Base-by-base conservation (phyloP, 2,888 invertebrate genomes). In the Alitta virens region DNA sequence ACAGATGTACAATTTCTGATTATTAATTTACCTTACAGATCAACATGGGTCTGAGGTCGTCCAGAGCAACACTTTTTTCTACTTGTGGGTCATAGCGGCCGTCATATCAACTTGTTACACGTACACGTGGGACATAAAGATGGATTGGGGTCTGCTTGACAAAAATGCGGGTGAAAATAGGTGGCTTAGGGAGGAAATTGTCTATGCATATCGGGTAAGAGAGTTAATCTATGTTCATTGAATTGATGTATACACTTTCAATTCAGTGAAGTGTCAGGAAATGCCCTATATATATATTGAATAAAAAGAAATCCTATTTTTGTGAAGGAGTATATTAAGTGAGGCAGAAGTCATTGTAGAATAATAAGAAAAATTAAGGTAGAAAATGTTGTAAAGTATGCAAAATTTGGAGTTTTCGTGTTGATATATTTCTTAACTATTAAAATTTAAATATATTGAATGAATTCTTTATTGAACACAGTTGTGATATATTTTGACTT, bases 111-210 rank as follows among this genome's bases (percentile, higher is more conserved):
- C 98, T 0, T 87, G 91, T 64, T 99, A 99, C 83, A 93, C 97
- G 0, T 94, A 95, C 82, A 90, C 92, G 1, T 99, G 99, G 98
- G 98, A 99, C 82, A 90, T 98, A 40, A 94, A 92, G 84, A 94
- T 99, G 92, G 99, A 99, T 85, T 99, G 99, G 99, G 97, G 97
- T 0, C 85, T 98, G 61, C 89, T 98, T 76, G 96, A 96, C 78
- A 88, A 89, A 61, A 91, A 91, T 71, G 91, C 94, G 1, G 92
- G 92, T 0, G 80, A 80, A 53, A 93, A 96, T 85, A 88, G 87
- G 79, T 91, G 95, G 80, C 85, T 97, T 1, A 85, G 97, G 49
- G 96, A 97, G 79, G 96, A 97, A 86, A 91, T 95, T 63, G 96
- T 97, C 12, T 97, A 97, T 79, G 92, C 93, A 21, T 90, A 91